These are phyloP conservation scores for Atethmia centrago DNA, from an alignment of 2,888 invertebrate species.

Conservation along the genomic window DNA sequence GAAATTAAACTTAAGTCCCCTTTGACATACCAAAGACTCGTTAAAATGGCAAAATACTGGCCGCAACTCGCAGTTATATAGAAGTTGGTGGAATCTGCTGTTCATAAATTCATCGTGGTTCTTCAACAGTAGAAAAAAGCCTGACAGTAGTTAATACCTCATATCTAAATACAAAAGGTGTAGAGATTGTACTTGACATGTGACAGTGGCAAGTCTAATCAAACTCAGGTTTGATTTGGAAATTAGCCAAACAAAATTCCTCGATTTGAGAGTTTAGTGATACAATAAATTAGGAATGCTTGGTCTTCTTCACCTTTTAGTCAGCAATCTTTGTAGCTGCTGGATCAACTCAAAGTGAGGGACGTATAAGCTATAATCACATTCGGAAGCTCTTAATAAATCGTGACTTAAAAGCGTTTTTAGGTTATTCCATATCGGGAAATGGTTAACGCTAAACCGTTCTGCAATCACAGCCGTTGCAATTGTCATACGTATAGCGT, in stretches of 20 bases:
- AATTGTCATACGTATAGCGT: conserved; percentile 5
- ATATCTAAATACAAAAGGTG: background rate
- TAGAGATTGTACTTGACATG: background rate
- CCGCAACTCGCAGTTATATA: background rate
- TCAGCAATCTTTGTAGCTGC: background rate
- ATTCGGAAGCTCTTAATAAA: background rate
- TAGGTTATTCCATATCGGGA: conserved; percentile 29
- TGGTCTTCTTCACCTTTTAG: background rate
- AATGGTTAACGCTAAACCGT: conserved; percentile 23
- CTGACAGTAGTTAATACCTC: background rate
- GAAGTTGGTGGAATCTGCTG: background rate
- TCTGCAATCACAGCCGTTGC: conserved; percentile 12
- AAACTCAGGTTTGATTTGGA: background rate
- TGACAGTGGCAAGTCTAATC: too few relatives aligned
- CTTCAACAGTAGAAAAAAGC: background rate
- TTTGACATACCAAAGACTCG: background rate
- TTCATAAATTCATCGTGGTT: background rate
- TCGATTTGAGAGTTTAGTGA: background rate
- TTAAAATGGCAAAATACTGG: background rate
- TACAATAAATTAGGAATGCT: background rate
- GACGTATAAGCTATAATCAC: background rate
- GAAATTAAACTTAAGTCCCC: background rate
- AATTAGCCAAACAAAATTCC: background rate
- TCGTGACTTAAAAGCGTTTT: conserved; percentile 19
- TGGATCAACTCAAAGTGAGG: background rate